Evolutionary conservation across 2,113 vertebrate species (phyloP), one percentile per base, ranked within the genome.

Genomic region (Callorhinus ursinus): DNA sequence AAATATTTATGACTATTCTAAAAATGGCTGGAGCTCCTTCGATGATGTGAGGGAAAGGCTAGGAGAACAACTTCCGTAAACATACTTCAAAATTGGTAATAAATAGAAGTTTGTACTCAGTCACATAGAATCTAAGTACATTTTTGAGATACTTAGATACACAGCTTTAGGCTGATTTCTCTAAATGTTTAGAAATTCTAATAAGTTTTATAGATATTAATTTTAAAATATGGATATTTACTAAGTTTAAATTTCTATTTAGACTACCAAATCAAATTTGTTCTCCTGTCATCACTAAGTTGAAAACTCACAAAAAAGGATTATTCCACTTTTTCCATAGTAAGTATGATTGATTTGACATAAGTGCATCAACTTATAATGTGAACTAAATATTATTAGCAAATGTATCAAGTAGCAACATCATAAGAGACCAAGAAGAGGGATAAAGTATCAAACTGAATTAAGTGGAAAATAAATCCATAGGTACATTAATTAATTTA

Each of bases 401-500:
- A 71, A 79, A 90, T 82, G 21, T 88, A 90, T 55, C 90, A 92
- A 69, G 14, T 21, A 79, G 26, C 42, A 77, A 53, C 26, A 95
- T 69, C 72, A 22, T n/a, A 57, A 88, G 12, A 82, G 21, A 26
- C 5, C 1, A 77, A n/a, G 4, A 94, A 18, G 61, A 86, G 26
- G 2, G 49, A 26, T 51, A 77, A 61, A 53, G 2, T 22, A 5
- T 79, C n/a, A 86, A 90, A 71, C 5, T 85, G 8, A 80, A 69
- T 57, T 2, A 87, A 90, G 53, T 65, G 91, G 6, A 79, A 95
- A 96, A 87, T 9, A 89, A 96, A 87, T 36, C 1, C n/a, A 67
- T 36, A 39, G 3, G 2, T 49, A 1, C 49, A 91, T 67, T 69
- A 88, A 90, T 80, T 69, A 84, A 80, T 80, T 92, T 28, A 92